These are phyloP conservation scores for Engystomops pustulosus DNA, from an alignment of 2,113 vertebrate species.

Conservation along the genomic window DNA sequence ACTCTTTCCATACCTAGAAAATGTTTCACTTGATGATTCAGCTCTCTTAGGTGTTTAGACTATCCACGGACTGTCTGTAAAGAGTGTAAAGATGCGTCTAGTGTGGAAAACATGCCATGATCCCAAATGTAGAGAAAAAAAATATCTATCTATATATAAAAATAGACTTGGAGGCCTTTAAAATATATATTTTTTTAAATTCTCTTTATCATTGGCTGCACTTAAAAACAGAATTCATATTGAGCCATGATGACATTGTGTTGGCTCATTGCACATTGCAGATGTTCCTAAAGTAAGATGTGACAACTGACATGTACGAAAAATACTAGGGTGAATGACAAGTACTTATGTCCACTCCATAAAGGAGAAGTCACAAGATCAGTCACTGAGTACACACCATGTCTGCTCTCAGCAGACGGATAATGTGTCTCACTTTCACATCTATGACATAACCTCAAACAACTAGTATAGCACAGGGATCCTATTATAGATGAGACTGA, in stretches of 20 bases:
- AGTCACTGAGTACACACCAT: conserved; percentile 15
- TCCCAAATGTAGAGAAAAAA: too few relatives aligned
- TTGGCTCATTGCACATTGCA: neutral
- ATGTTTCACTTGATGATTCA: too few relatives aligned
- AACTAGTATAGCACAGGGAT: neutral
- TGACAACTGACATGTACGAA: neutral
- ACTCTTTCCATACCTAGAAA: too few relatives aligned
- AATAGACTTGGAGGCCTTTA: too few relatives aligned
- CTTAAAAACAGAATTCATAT: neutral
- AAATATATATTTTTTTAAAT: too few relatives aligned
- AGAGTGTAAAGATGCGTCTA: too few relatives aligned
- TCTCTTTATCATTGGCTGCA: too few relatives aligned
- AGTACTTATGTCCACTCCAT: neutral
- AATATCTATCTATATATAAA: too few relatives aligned
- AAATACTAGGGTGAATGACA: neutral
- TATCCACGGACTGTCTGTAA: too few relatives aligned
- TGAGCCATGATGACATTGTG: neutral
- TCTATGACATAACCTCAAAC: conserved; percentile 2
- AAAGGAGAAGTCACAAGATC: conserved; percentile 28
- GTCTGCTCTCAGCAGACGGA: conserved; percentile 1
- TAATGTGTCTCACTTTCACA: neutral
- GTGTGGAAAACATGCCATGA: too few relatives aligned
- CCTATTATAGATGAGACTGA: conserved; percentile 3
- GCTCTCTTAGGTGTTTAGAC: too few relatives aligned
- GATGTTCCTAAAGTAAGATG: neutral